A percentile compares a stretch with the other conserved stretches of the same genome.
phyloP scores from a whole-genome alignment of 2,888 invertebrate species.

The Volucella inflata region DNA sequence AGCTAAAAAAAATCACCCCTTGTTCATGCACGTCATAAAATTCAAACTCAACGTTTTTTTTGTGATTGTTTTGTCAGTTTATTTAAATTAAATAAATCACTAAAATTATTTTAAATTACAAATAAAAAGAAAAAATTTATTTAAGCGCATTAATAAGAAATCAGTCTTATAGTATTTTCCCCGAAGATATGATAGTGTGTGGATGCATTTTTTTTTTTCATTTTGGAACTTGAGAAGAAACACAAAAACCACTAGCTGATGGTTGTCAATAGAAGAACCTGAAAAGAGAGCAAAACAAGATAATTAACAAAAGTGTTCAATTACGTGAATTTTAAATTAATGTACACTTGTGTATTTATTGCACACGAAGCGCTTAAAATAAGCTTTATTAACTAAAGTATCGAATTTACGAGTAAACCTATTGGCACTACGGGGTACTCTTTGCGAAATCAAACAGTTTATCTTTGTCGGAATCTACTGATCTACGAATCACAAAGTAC shows the following conservation, averaged over 20 bases:
- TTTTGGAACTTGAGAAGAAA: conserved; percentile 74
- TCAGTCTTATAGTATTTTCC: conserved; percentile 76
- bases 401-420: too few species aligned
- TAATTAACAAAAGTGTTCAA: not conserved
- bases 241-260: conserved; percentile 66
- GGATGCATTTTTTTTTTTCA: conserved; percentile 73
- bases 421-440: too few species aligned
- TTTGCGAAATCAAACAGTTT: too few species aligned
- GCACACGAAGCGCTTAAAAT: too few species aligned
- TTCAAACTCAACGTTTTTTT: not conserved
- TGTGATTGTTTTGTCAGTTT: not conserved
- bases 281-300: conserved; percentile 4
- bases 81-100: conserved; percentile 52
- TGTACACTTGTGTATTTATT: too few species aligned
- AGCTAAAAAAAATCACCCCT: too few species aligned
- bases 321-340: not conserved
- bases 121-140: conserved; percentile 66
- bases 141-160: conserved; percentile 76
- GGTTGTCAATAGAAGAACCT: conserved; percentile 70
- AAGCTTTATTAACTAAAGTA: too few species aligned
- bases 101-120: conserved; percentile 62
- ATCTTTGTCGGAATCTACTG: too few species aligned
- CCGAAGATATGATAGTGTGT: conserved; percentile 74
- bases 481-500: too few species aligned
- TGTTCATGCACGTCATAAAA: not conserved